phyloP scores from a whole-genome alignment of 2,888 invertebrate genomes.

The Watsonalla cultraria region DNA sequence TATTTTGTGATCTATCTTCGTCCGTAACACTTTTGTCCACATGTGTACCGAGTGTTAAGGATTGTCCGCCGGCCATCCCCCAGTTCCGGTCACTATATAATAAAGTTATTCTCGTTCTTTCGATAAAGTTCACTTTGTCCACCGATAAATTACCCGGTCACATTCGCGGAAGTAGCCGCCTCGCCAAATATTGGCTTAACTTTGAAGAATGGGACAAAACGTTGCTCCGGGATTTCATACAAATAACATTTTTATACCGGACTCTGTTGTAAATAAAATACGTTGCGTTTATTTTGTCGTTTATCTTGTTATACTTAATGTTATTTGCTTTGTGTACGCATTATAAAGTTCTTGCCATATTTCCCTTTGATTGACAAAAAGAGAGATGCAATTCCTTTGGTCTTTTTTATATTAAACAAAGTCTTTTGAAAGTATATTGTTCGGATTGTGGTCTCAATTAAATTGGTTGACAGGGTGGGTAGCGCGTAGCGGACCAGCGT shows the following conservation, averaged over 20 bases:
- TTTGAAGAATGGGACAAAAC: constrained; percentile 57
- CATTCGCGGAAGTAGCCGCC: constrained; percentile 53
- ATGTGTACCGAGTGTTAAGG: constrained; percentile 31
- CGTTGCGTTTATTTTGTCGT: not conserved
- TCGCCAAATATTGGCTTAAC: constrained; percentile 76
- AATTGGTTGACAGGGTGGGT: constrained; percentile 35
- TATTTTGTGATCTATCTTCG: not conserved
- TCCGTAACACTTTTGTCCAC: constrained; percentile 23
- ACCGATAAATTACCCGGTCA: constrained; percentile 74
- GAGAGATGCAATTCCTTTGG: not conserved
- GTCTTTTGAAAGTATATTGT: constrained; percentile 19
- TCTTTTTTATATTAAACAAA: not conserved
- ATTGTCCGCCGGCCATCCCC: constrained; percentile 38
- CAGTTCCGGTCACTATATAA: constrained; percentile 76
- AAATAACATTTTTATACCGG: constrained; percentile 38
- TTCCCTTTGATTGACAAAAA: not conserved
- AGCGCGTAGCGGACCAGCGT: constrained; percentile 47
- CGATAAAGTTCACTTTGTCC: constrained; percentile 77
- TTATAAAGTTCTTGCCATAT: not conserved
- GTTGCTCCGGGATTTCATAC: constrained; percentile 49
- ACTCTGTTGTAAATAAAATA: not conserved
- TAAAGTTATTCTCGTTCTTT: constrained; percentile 78
- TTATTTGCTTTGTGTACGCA: not conserved
- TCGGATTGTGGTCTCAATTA: constrained; percentile 34
- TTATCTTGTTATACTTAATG: not conserved